phyloP scores from a whole-genome alignment of 2,797 vertebrate species.

The Cygnus olor region DNA sequence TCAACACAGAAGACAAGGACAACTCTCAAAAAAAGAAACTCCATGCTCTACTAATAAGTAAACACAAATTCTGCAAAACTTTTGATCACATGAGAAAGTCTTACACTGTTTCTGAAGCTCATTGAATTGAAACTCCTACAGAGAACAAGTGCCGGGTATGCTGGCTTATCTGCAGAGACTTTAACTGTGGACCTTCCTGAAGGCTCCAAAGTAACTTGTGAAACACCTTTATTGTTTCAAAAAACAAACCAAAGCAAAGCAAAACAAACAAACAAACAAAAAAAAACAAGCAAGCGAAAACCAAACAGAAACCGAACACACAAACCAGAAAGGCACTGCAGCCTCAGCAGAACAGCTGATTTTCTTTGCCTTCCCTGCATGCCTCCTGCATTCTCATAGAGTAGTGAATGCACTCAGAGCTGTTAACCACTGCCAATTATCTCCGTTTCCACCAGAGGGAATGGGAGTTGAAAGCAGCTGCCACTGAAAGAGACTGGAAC shows the following conservation, averaged over 20 bases:
- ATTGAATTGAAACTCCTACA: background rate
- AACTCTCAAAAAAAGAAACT: background rate
- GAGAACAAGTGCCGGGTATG: background rate
- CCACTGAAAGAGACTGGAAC: background rate
- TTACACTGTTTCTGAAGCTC: background rate
- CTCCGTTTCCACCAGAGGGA: background rate
- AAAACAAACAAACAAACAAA: background rate
- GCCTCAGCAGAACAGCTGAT: background rate
- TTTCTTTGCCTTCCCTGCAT: background rate
- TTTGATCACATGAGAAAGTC: background rate
- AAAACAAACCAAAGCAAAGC: accelerated
- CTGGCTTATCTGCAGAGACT: background rate
- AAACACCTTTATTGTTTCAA: background rate
- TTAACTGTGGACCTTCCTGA: background rate
- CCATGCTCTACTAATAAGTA: background rate
- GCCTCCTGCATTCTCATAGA: background rate
- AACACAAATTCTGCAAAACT: background rate
- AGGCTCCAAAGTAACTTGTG: background rate
- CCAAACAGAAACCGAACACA: background rate
- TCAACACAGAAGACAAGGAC: background rate
- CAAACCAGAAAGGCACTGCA: background rate
- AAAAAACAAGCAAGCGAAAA: background rate
- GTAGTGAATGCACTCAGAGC: background rate
- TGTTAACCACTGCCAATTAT: conserved; percentile 32
- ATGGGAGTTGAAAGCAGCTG: conserved; percentile 19